Base-by-base conservation (phyloP, 2,888 invertebrate species). In the Eustalomyia histrio region DNA sequence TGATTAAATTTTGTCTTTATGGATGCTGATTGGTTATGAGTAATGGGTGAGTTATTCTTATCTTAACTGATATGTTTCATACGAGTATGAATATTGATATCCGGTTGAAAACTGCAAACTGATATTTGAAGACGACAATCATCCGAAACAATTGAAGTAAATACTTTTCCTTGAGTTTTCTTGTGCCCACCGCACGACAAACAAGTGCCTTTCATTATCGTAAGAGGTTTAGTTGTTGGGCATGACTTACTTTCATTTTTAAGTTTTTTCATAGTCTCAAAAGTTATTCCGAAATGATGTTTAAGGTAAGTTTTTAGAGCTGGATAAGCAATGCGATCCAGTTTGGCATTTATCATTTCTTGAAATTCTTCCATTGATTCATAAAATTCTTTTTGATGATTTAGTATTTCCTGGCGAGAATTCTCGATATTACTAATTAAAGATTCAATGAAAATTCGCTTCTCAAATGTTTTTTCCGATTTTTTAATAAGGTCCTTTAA, bases 311-410 rank as follows among this genome's bases (percentile, higher is more conserved):
- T 87, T 80, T 88, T 90, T 1, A 90, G 47, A 0, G 88, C 84
- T 47, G 89, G 88, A 79, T 90, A 85, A 14, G 88, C 85, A 0
- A 86, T 84, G 47, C 90, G 88, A 18, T 89, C 87, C 64, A 90
- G 63, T 74, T 90, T 90, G 5, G 86, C 84, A 58, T 88, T 88
- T n/a, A 90, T 81, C 89, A 90, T 90, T 2, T 89, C 88, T 83
- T 90, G 89, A 43, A 87, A 69, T 75, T 90, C 90, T 76, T 85
- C 84, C 86, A 90, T 87, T 33, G 88, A 84, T 9, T 83, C 83
- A 0, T 87, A 35, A 47, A 90, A 88, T 0, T 85, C 84, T 0
- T 78, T 14, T 35, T 85, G 83, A 21, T 87, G 84, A 3, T 84
- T 82, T 1, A 83, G 74, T 3, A 88, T 58, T 7, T 82, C 29